Evolutionary conservation across 2,113 vertebrate genomes (phyloP), one percentile per base, ranked within the genome.

Genomic region (Microcebus ravelobensis): DNA sequence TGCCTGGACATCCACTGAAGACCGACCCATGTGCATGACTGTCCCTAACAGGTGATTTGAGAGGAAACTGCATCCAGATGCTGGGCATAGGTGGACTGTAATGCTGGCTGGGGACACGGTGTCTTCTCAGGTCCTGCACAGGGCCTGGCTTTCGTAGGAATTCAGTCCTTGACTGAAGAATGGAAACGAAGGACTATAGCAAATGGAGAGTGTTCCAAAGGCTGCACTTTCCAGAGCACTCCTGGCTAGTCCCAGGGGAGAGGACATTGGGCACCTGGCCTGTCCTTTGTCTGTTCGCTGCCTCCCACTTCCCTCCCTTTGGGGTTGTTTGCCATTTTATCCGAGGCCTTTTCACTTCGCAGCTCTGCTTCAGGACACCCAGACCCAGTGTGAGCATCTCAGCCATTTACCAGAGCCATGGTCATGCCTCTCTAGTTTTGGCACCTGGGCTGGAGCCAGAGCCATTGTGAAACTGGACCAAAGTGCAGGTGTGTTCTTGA

Each of bases 21-120:
- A 34, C 20, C 6, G 17, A 48, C 15, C n/a, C 9, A 3, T 23
- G 9, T 8, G 2, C 36, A 1, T 4, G 1, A 20, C 71, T 13
- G 17, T 67, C 39, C 61, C 42, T 9, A 21, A n/a, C 0, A 3
- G 17, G 50, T 45, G 87, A 31, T 45, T 18, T 17, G 36, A 18
- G 31, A 63, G 48, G 68, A 42, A n/a, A 17, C 39, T 3, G 0
- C 23, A 0, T 27, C 39, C 55, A 3, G 63, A 50, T 1, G 9
- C 63, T 63, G 48, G 63, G 6, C 6, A 8, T 11, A 61, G 59
- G 59, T 25, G 11, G 23, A 65, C 87, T 25, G 0, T 4, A 45
- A 8, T n/a, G 3, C 0, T 6, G 61, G 29, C 15, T 25, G 36
- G 77, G 21, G 52, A 50, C 50, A 1, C 3, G 10, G 15, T 0